These are phyloP conservation scores for Rhagonycha lutea DNA, from an alignment of 2,888 invertebrate genomes.

Conservation along the genomic window DNA sequence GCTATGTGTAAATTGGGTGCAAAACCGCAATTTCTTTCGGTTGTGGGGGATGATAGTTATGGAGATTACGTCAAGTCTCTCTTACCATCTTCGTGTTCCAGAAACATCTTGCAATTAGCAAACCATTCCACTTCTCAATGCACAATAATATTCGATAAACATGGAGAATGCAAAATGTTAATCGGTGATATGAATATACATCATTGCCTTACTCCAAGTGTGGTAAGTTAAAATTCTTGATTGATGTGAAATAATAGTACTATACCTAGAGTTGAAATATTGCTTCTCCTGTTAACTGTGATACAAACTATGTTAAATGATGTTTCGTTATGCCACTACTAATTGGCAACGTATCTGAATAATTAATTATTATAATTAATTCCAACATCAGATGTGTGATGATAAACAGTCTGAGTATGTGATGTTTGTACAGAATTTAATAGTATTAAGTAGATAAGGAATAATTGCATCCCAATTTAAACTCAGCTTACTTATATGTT, in stretches of 20 bases:
- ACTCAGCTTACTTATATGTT: too few species aligned
- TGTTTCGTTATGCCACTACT: background rate
- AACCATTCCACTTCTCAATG: constrained; percentile 71
- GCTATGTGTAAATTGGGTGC: constrained; percentile 76
- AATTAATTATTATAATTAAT: background rate
- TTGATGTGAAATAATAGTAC: background rate
- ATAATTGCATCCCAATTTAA: background rate
- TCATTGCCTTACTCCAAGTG: constrained; percentile 65
- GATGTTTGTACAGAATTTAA: background rate
- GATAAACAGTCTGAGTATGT: background rate
- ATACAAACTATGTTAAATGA: background rate
- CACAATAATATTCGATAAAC: constrained; percentile 71
- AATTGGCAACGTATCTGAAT: background rate
- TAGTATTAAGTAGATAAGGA: background rate
- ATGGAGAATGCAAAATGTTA: constrained; percentile 79
- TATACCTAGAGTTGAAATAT: background rate
- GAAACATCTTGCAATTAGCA: constrained; percentile 44
- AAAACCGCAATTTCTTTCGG: constrained; percentile 70
- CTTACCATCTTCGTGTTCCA: constrained; percentile 48
- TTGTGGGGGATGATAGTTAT: constrained; percentile 73
- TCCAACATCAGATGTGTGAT: background rate
- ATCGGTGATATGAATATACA: constrained; percentile 88
- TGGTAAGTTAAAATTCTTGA: constrained; percentile 57
- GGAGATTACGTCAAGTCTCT: constrained; percentile 53
- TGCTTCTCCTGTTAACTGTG: background rate